Evolutionary conservation across 2,113 vertebrate species (phyloP), one percentile per base, ranked within the genome.

Genomic region (Tachysurus vachellii): DNA sequence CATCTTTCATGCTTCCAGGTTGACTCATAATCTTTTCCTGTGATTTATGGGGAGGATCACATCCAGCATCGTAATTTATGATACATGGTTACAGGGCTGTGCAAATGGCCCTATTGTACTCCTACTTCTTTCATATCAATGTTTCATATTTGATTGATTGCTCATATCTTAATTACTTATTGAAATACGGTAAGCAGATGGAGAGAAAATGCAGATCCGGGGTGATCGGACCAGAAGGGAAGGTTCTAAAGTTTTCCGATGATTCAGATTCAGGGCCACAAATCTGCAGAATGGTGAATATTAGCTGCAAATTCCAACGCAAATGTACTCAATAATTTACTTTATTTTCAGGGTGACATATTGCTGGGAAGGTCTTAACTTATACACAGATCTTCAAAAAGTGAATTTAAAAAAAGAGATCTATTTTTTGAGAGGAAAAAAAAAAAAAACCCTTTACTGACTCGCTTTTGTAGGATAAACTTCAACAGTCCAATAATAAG

Each of bases 161-260:
- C 31, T 42, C 56, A 42, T 59, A 23, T 80, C 31, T 59, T 80
- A 80, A 80, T 80, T 80, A 80, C 79, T 59, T 80, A 80, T 80
- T 80, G 79, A 80, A 80, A 80, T 80, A 61, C 56, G 4, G 2
- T 59, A 23, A 53, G 47, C 47, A 53, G 47, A 28, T 28, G 76
- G 76, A 80, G 76, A 80, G 79, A 59, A 80, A 57, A 42, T 61
- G 79, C 31, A 23, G 56, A 42, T 80, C 77, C 11, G 14, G 21
- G 54, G 54, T 57, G 26, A 80, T 42, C 1, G 17, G 8, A 23
- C 56, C 17, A 53, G 16, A 53, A 53, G 26, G 23, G 19, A 23
- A 23, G 9, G 31, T 21, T 28, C 53, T 57, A 1, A 23, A 50
- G 21, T 56, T 28, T 56, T 56, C n/a, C 7, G 19, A 54, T 79